Evolutionary conservation across 2,113 vertebrate species (phyloP).

Genomic region (Smithornis capensis): DNA sequence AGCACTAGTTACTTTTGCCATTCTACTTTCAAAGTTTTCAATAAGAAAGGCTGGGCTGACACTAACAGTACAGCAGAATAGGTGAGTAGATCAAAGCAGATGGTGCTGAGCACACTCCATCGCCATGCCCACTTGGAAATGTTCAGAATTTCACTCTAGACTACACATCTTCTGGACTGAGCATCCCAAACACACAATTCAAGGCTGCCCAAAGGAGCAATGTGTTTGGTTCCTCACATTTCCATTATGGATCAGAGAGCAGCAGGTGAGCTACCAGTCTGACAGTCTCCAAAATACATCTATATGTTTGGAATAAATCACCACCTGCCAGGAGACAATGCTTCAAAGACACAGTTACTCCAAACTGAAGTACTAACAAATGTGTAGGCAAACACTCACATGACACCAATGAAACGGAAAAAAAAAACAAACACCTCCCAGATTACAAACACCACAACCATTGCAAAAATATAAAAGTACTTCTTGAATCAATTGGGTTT

Average conservation of each 20-base stretch:
- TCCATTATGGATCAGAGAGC: background rate
- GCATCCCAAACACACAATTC: background rate
- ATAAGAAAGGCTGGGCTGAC: background rate
- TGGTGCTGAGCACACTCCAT: accelerated
- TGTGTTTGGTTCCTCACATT: background rate
- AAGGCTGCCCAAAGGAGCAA: background rate
- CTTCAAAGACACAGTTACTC: background rate
- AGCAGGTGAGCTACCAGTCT: background rate
- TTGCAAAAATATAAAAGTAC: background rate
- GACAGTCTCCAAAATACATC: background rate
- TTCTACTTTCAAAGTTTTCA: background rate
- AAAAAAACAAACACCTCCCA: background rate
- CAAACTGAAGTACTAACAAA: background rate
- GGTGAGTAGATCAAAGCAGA: background rate
- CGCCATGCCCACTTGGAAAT: background rate
- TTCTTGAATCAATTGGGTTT: background rate
- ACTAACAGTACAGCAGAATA: background rate
- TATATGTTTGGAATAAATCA: background rate
- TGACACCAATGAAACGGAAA: background rate
- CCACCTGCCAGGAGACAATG: background rate
- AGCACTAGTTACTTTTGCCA: background rate
- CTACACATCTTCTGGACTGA: accelerated
- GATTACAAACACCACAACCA: background rate
- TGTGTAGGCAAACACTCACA: background rate
- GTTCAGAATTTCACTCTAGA: background rate